Percentiles rank a stretch among this genome's conserved stretches.
Conservation (phyloP, 1,140 invertebrate species). For the Heliconius hewitsoni region DNA sequence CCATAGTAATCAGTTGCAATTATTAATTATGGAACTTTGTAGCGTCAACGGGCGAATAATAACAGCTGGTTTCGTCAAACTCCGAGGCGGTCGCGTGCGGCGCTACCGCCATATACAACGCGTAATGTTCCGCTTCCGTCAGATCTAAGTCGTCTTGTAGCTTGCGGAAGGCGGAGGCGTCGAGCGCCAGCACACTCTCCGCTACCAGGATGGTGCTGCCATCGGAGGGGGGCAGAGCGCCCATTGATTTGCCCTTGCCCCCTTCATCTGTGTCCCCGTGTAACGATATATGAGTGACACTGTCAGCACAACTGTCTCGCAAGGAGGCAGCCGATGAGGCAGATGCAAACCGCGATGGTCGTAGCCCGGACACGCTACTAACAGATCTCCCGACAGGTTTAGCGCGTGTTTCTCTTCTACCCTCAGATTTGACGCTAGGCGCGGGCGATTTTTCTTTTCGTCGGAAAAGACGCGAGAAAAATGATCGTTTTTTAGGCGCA, state of each 20-base stretch:
- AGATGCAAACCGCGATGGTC: conserved; percentile 73
- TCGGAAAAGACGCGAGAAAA: conserved; percentile 75
- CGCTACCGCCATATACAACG: conserved; percentile 90
- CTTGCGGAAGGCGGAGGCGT: conserved; percentile 69
- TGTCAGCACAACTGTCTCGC: conserved; percentile 75
- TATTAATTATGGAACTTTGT: conserved; percentile 82
- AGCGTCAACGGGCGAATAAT: conserved; percentile 91
- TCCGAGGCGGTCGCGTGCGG: conserved; percentile 92
- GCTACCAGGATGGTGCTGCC: conserved; percentile 73
- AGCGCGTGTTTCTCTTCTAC: conserved; percentile 47
- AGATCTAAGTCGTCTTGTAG: conserved; percentile 82
- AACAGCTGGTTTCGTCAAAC: conserved; percentile 92
- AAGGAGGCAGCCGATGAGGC: conserved; percentile 71
- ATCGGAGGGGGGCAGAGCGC: conserved; percentile 53
- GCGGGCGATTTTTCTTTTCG: conserved; percentile 74
- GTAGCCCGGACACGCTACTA: conserved; percentile 82
- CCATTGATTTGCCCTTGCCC: too few relatives aligned
- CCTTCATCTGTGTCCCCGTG: conserved; percentile 79
- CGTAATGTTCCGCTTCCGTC: conserved; percentile 93
- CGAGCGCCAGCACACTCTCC: conserved; percentile 75
- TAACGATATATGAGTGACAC: conserved; percentile 83
- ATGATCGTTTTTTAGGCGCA: conserved; percentile 73
- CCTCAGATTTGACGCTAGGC: conserved; percentile 63
- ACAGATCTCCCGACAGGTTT: conserved; percentile 82
- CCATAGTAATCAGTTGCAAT: background rate